Evolutionary conservation across 2,113 vertebrate species (phyloP).

Genomic region (Gobius niger): DNA sequence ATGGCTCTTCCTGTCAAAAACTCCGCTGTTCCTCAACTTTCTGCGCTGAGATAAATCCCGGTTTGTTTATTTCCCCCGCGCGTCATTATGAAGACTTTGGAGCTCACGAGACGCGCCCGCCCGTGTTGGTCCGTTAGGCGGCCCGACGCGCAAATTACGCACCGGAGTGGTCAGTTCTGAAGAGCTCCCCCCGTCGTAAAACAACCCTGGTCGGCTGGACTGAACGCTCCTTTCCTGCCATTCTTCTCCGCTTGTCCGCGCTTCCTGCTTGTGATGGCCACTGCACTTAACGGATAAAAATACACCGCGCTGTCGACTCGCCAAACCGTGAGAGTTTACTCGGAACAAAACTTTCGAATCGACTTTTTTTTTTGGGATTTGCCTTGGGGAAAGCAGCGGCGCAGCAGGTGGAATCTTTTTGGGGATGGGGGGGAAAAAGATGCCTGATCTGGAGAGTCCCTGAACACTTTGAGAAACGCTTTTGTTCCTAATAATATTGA

Average conservation of each 20-base stretch:
- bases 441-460: slow-evolving; percentile 29
- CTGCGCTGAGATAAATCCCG: slow-evolving; percentile 9
- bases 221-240: slow-evolving; percentile 80
- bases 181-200: slow-evolving; percentile 57
- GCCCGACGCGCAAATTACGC: slow-evolving; percentile 25
- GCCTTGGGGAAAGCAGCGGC: not conserved
- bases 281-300: slow-evolving; percentile 75
- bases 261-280: slow-evolving; percentile 77
- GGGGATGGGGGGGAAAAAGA: slow-evolving; percentile 5
- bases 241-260: slow-evolving; percentile 76
- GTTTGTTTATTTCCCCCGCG: not conserved
- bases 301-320: slow-evolving; percentile 38
- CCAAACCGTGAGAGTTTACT: not conserved
- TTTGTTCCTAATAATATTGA: slow-evolving; percentile 27
- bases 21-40: slow-evolving; percentile 15
- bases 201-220: slow-evolving; percentile 62
- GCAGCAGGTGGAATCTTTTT: slow-evolving; percentile 48
- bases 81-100: slow-evolving; percentile 37
- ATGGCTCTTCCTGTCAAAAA: slow-evolving; percentile 67
- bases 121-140: slow-evolving; percentile 23
- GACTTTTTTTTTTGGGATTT: not conserved
- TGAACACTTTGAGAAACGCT: slow-evolving; percentile 33
- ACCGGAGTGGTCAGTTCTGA: slow-evolving; percentile 43
- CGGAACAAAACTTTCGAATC: not conserved
- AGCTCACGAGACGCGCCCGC: slow-evolving; percentile 41